Evolutionary conservation across 2,888 invertebrate genomes (phyloP).

Genomic region (Tetragonisca angustula): DNA sequence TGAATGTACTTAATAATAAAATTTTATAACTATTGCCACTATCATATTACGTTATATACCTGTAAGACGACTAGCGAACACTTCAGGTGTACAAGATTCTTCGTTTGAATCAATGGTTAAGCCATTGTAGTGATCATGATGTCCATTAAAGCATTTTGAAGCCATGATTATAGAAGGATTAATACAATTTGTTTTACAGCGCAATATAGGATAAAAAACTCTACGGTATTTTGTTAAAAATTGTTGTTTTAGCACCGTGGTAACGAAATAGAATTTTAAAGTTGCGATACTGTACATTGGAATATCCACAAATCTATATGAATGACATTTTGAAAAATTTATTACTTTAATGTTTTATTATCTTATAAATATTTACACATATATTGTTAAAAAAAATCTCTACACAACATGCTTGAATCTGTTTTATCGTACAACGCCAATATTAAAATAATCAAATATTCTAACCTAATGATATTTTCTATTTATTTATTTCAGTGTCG

Average conservation of each 20-base stretch:
- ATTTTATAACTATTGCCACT: not conserved
- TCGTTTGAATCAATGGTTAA: slow-evolving; percentile 88
- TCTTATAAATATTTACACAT: not conserved
- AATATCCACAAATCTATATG: slow-evolving; percentile 2
- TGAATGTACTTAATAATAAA: not conserved
- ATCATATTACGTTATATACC: slow-evolving; percentile 83
- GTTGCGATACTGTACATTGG: slow-evolving; percentile 31
- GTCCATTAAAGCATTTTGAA: slow-evolving; percentile 83
- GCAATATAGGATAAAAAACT: not conserved
- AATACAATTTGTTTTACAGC: slow-evolving; percentile 13
- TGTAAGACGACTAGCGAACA: slow-evolving; percentile 86
- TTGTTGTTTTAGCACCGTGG: slow-evolving; percentile 36
- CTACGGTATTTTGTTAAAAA: slow-evolving; percentile 6
- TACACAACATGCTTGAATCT: slow-evolving; percentile 37
- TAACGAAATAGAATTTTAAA: slow-evolving; percentile 39
- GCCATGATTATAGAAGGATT: slow-evolving; percentile 58
- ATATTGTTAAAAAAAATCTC: not conserved
- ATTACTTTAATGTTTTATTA: not conserved
- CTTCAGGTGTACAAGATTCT: slow-evolving; percentile 85
- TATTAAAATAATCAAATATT: slow-evolving; percentile 11
- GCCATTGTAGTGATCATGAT: slow-evolving; percentile 89
- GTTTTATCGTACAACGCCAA: slow-evolving; percentile 12
- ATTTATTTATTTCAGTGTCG: not conserved
- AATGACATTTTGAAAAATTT: slow-evolving; percentile 1
- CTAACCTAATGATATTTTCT: slow-evolving; percentile 38